Base-by-base conservation (phyloP, 2,797 vertebrate species). In the Hoplostethus atlanticus region DNA sequence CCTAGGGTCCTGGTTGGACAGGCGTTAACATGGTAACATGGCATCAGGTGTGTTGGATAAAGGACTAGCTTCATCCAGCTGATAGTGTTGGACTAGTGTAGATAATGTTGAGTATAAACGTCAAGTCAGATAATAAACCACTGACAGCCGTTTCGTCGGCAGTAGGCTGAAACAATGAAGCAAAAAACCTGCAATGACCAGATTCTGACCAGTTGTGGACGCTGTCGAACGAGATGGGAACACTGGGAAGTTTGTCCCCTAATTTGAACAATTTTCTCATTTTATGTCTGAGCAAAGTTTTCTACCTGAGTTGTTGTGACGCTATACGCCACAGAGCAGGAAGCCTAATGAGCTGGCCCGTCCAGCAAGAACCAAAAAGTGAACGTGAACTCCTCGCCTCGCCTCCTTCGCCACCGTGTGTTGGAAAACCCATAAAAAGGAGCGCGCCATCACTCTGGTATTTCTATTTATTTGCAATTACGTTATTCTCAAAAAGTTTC, bases 351-450 rank as follows among this genome's bases (percentile, higher is more conserved):
- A 88, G 78, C 74, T 51, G 58, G 38, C 38, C 28, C n/a, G 60
- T 84, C 51, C 59, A 56, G 63, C 50, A 77, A 25, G 61, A 82
- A 63, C 59, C 16, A 21, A 17, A 62, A 56, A 73, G 64, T 55
- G 4, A 76, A 78, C 69, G 78, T 81, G 75, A 85, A 84, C 84
- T 81, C 82, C 75, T 21, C 21, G 21, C 69, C 15, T 82, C 72
- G 63, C 79, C 55, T 81, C 79, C 70, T 89, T 87, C 85, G 82
- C 48, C 66, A 78, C 68, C 64, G 25, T 71, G 61, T 68, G 63
- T 40, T 57, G 65, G 58, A 71, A 73, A 64, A 67, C 64, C 46
- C 40, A 6, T 25, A 53, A 6, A 6, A 34, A 5, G 1, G 6
- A 6, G 16, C 30, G 30, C n/a, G 50, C 38, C 15, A 0, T 47